Conservation (phyloP, 53 echinoderm and acorn worm species). For the Antedon mediterranea region DNA sequence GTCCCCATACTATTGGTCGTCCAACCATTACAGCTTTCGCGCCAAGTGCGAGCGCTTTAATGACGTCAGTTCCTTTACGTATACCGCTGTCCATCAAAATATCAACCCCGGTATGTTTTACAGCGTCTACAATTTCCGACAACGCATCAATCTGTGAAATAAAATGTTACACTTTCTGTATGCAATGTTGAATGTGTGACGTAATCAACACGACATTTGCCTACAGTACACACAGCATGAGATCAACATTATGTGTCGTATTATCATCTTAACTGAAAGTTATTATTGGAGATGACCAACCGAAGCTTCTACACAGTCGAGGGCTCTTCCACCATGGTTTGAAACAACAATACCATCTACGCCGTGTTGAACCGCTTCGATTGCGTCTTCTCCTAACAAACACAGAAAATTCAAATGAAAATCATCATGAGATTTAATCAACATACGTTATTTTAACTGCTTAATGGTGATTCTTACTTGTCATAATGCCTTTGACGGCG, state of each 20-base stretch:
- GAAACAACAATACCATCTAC: slow-evolving; percentile 69
- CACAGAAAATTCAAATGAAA: background rate
- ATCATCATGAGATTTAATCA: too few species aligned
- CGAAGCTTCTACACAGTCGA: slow-evolving; percentile 55
- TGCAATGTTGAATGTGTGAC: background rate
- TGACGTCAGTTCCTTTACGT: slow-evolving; percentile 53
- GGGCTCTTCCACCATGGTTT: slow-evolving; percentile 65
- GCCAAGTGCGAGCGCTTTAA: slow-evolving; percentile 60
- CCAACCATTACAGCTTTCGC: slow-evolving; percentile 69
- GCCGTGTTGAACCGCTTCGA: slow-evolving; percentile 42
- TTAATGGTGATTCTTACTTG: slow-evolving; percentile 21
- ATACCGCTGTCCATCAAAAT: slow-evolving; percentile 66
- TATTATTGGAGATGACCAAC: slow-evolving; percentile 12
- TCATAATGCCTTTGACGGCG: slow-evolving; percentile 77
- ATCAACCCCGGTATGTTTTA: slow-evolving; percentile 35
- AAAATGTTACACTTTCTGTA: too few species aligned
- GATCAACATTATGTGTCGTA: background rate
- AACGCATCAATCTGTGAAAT: slow-evolving; percentile 55
- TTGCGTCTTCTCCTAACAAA: slow-evolving; percentile 48
- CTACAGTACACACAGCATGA: background rate
- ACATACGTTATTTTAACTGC: too few species aligned
- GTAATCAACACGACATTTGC: background rate
- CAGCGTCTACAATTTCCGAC: slow-evolving; percentile 51
- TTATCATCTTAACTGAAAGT: too few species aligned
- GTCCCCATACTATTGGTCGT: slow-evolving; percentile 49